These are phyloP conservation scores for Mechanitis messenoides DNA, from an alignment of 2,888 invertebrate species.

Conservation along the genomic window DNA sequence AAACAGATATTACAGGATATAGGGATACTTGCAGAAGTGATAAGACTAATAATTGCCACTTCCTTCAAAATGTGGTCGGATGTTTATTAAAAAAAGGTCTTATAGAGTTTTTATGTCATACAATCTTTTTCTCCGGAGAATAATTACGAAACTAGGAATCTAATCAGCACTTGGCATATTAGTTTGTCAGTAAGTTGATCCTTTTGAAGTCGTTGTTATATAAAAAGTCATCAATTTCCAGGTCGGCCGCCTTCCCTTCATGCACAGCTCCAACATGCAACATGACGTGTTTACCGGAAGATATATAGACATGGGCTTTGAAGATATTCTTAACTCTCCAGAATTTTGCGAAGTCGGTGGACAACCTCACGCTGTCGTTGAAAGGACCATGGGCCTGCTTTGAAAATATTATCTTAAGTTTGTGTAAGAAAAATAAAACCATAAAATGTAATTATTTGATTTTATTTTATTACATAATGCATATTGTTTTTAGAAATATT, in stretches of 20 bases:
- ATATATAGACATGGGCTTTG: constrained; percentile 85
- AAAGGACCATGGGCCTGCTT: constrained; percentile 81
- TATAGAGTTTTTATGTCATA: too few species aligned
- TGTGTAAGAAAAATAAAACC: constrained; percentile 17
- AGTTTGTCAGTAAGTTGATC: background rate
- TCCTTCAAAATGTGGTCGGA: too few species aligned
- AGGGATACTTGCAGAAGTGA: too few species aligned
- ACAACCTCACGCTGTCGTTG: constrained; percentile 89
- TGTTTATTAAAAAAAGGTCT: too few species aligned
- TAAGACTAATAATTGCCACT: too few species aligned
- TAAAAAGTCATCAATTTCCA: constrained; percentile 36
- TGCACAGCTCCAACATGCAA: constrained; percentile 83
- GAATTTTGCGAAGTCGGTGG: constrained; percentile 85
- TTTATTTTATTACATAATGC: constrained; percentile 2
- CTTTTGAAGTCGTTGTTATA: background rate
- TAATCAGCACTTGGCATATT: too few species aligned
- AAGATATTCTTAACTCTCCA: constrained; percentile 84
- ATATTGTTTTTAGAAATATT: constrained; percentile 12
- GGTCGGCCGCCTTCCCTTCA: constrained; percentile 80
- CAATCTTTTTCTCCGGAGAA: too few species aligned
- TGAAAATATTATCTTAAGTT: constrained; percentile 35
- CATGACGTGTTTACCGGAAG: constrained; percentile 83
- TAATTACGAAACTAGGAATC: too few species aligned
- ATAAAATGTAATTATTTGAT: constrained; percentile 8
- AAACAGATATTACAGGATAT: too few species aligned